Percentiles rank a stretch among this genome's conserved stretches.
Evolutionary conservation across 2,888 invertebrate species (phyloP).

Genomic region (Polyommatus icarus): DNA sequence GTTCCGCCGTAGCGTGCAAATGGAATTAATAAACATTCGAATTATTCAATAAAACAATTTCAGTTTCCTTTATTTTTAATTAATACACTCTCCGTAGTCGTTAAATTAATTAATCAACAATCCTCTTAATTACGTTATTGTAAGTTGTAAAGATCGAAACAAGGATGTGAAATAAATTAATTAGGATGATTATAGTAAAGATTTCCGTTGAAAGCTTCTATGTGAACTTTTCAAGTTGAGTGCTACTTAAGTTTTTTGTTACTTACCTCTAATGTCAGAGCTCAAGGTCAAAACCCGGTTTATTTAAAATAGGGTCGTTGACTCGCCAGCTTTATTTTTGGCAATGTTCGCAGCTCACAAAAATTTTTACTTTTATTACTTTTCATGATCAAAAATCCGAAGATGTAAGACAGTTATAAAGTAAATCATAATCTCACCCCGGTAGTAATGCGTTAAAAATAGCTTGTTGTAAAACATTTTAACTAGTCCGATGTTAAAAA

Average conservation of each 20-base stretch:
- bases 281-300: constrained; percentile 27
- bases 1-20: constrained; percentile 22
- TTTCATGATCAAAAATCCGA: not conserved
- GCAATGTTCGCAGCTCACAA: constrained; percentile 10
- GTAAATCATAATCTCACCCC: not conserved
- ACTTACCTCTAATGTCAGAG: constrained; percentile 10
- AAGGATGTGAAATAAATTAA: not conserved
- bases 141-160: not conserved
- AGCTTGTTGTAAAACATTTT: not conserved
- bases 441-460: not conserved
- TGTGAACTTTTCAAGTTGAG: not conserved
- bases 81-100: not conserved
- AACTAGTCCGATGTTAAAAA: constrained; percentile 9
- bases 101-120: not conserved
- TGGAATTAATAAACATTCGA: not conserved
- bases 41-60: not conserved
- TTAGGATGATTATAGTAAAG: not conserved
- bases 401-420: not conserved
- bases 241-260: not conserved
- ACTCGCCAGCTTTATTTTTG: constrained; percentile 3
- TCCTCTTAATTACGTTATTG: not conserved
- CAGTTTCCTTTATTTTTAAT: constrained; percentile 3
- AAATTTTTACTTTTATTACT: not conserved
- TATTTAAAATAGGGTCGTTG: constrained; percentile 15
- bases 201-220: not conserved